Conservation (phyloP, 2,113 vertebrate species). For the Trematocara nigrifrons region DNA sequence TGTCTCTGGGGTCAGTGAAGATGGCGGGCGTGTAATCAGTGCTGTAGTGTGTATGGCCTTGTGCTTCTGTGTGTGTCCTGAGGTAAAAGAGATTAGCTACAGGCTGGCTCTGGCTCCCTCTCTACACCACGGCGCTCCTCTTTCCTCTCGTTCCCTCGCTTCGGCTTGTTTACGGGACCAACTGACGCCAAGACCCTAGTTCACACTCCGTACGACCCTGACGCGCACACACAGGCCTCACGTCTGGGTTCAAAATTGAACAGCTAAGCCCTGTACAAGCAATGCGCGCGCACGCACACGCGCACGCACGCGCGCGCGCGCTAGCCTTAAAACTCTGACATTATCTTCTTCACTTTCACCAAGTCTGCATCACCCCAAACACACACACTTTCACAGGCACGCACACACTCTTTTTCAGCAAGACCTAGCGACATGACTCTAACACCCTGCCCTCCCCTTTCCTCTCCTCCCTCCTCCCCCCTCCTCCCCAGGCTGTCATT, state of each 20-base stretch:
- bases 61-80: conserved; percentile 17
- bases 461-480: background rate
- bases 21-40: conserved; percentile 57
- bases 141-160: conserved; percentile 29
- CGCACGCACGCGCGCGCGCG: too few relatives aligned
- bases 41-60: conserved; percentile 17
- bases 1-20: conserved; percentile 26
- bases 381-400: background rate
- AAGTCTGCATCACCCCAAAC: background rate
- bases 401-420: background rate
- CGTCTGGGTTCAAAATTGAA: conserved; percentile 26
- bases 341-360: background rate
- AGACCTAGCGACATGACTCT: conserved; percentile 51
- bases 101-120: conserved; percentile 7
- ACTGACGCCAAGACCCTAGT: conserved; percentile 46
- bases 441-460: conserved; percentile 19
- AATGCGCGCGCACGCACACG: fast-evolving
- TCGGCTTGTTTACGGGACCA: conserved; percentile 51
- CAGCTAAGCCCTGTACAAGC: background rate
- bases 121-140: conserved; percentile 7
- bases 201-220: conserved; percentile 57
- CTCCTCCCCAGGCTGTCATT: conserved; percentile 83
- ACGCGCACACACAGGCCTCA: conserved; percentile 4
- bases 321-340: background rate
- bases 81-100: conserved; percentile 55